Percentiles rank a stretch among this genome's conserved stretches.
phyloP scores from a whole-genome alignment of 1,140 invertebrate genomes.

The Contarinia nasturtii region DNA sequence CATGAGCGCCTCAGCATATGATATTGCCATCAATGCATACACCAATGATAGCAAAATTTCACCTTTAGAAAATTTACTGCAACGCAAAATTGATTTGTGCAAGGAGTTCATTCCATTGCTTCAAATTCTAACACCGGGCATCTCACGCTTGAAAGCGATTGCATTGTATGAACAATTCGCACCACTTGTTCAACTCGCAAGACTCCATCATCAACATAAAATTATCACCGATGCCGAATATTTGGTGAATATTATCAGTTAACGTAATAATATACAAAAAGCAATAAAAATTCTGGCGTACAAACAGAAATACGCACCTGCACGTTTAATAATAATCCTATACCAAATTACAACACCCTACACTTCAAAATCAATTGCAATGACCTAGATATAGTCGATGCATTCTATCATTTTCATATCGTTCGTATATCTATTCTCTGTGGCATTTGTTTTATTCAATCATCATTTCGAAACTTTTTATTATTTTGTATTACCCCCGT shows the following conservation, averaged over 20 bases:
- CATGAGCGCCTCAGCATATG: constrained; percentile 12
- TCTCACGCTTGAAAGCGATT: constrained; percentile 47
- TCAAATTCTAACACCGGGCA: constrained; percentile 47
- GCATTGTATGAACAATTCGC: constrained; percentile 54
- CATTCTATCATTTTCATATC: too few species aligned
- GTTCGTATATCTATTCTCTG: too few species aligned
- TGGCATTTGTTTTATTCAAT: too few species aligned
- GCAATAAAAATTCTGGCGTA: neutral
- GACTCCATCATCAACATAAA: constrained; percentile 32
- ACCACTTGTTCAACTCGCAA: constrained; percentile 39
- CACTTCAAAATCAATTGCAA: too few species aligned
- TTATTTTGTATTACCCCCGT: too few species aligned
- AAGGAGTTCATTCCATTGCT: constrained; percentile 41
- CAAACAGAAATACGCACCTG: too few species aligned
- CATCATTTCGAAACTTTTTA: too few species aligned
- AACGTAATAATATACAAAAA: neutral
- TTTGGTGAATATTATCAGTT: constrained; percentile 15
- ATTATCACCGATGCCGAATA: constrained; percentile 30
- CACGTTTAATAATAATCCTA: too few species aligned
- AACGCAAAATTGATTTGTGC: constrained; percentile 41
- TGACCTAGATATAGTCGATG: too few species aligned
- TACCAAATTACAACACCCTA: too few species aligned
- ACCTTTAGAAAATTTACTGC: constrained; percentile 31
- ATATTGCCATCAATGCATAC: too few species aligned
- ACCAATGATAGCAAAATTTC: constrained; percentile 17